A percentile compares a stretch with the other conserved stretches of the same genome.
These are phyloP conservation scores for Himantopus leucocephalus DNA, from an alignment of 2,113 vertebrate species.

Conservation along the genomic window DNA sequence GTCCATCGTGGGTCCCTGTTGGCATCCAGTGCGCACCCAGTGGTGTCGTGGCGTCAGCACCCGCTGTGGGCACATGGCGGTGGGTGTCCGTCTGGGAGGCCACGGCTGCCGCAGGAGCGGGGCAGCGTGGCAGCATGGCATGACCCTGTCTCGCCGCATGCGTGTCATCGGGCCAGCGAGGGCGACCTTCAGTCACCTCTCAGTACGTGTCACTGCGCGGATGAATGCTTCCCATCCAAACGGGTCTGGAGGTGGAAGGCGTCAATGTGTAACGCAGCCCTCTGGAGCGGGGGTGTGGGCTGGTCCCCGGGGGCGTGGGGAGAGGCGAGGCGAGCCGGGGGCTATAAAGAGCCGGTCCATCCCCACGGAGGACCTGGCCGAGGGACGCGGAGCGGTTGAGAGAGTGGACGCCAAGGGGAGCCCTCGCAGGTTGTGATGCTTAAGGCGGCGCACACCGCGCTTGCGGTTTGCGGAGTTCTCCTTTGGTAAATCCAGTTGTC, in stretches of 20 bases:
- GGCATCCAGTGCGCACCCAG: rapidly evolving
- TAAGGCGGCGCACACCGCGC: rapidly evolving
- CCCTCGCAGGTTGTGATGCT: not conserved
- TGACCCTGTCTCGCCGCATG: rapidly evolving
- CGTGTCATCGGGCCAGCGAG: not conserved
- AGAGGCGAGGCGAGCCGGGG: not conserved
- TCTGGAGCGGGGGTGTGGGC: not conserved
- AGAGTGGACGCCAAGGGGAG: not conserved
- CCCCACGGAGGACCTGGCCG: not conserved
- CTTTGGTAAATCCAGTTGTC: not conserved
- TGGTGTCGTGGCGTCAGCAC: rapidly evolving
- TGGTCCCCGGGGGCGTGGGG: not conserved
- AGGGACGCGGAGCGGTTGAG: rapidly evolving
- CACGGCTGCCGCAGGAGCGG: not conserved
- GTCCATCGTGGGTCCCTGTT: not conserved
- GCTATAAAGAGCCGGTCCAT: not conserved
- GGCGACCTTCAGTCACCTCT: not conserved
- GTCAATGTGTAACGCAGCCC: not conserved
- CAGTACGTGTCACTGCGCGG: rapidly evolving
- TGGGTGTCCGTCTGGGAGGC: rapidly evolving
- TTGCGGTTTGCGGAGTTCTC: not conserved
- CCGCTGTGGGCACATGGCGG: not conserved
- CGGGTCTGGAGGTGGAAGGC: not conserved
- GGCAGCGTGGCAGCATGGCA: rapidly evolving
- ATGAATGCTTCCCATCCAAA: not conserved